Conservation (phyloP, 2,888 invertebrate species). For the Geophilus truncorum region DNA sequence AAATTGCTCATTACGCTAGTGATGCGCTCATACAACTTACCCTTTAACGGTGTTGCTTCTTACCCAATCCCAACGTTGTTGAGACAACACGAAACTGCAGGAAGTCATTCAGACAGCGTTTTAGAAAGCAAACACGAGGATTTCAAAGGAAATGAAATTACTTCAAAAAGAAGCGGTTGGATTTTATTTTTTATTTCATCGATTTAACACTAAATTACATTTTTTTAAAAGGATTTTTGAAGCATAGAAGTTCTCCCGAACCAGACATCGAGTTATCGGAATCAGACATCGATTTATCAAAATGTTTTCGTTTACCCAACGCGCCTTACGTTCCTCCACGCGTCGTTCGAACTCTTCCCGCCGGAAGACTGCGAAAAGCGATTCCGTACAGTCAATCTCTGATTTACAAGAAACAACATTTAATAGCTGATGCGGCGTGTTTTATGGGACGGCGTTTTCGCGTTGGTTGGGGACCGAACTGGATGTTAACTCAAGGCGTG, state of each 20-base stretch:
- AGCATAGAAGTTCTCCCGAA: background rate
- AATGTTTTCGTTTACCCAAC: background rate
- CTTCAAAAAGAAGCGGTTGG: background rate
- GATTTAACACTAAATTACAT: no score
- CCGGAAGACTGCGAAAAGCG: background rate
- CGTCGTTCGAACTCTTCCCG: slow-evolving; percentile 34
- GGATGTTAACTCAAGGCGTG: slow-evolving; percentile 54
- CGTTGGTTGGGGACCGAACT: slow-evolving; percentile 68
- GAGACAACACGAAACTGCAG: background rate
- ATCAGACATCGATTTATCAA: background rate
- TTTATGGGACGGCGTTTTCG: slow-evolving; percentile 56
- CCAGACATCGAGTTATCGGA: no score
- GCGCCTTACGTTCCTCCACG: slow-evolving; percentile 20
- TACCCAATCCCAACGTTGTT: background rate
- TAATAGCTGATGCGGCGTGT: slow-evolving; percentile 47
- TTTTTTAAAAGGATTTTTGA: no score
- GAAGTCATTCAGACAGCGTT: background rate
- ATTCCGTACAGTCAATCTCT: slow-evolving; percentile 43
- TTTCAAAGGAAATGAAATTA: background rate
- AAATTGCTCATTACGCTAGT: background rate
- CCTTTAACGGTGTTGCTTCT: background rate
- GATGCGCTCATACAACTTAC: background rate
- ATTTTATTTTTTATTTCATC: no score
- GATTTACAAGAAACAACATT: slow-evolving; percentile 43
- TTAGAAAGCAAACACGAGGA: background rate